Conservation (phyloP, 2,888 invertebrate genomes). For the Caenorhabditis sp. region DNA sequence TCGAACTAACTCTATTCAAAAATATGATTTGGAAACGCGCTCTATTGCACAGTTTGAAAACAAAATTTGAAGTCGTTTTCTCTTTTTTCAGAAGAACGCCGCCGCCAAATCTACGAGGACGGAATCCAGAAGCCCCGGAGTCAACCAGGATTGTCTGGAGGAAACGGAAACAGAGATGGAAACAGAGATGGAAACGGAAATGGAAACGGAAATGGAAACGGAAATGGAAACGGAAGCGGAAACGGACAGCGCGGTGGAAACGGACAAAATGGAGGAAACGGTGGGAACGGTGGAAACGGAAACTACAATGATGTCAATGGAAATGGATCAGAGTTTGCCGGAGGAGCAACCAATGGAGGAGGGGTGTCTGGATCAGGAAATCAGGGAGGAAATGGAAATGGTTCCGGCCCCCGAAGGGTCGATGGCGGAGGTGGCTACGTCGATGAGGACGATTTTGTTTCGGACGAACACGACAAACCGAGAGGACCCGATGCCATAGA, state of each 20-base stretch:
- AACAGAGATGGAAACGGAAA: not conserved
- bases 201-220: not conserved
- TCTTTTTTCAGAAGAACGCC: constrained; percentile 9
- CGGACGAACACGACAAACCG: too few relatives aligned
- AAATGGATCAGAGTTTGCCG: too few relatives aligned
- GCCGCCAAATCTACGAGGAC: not conserved
- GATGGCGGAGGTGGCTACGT: not conserved
- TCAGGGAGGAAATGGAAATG: too few relatives aligned
- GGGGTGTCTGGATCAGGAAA: not conserved
- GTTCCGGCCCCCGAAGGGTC: not conserved
- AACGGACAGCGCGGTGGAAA: not conserved
- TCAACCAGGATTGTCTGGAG: not conserved
- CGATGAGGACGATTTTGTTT: not conserved
- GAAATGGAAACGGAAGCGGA: not conserved
- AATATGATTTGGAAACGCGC: too few relatives aligned
- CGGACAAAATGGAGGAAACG: not conserved
- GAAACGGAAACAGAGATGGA: not conserved
- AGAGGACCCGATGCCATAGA: too few relatives aligned
- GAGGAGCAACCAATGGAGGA: not conserved
- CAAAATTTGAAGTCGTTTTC: too few relatives aligned
- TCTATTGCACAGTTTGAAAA: too few relatives aligned
- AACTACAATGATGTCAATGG: not conserved
- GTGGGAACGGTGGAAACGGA: not conserved
- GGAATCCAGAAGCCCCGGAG: not conserved
- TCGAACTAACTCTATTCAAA: too few relatives aligned